Percentiles rank a stretch among this genome's conserved stretches.
Evolutionary conservation across 2,113 vertebrate genomes (phyloP).

Genomic region (Meleagris gallopavo): DNA sequence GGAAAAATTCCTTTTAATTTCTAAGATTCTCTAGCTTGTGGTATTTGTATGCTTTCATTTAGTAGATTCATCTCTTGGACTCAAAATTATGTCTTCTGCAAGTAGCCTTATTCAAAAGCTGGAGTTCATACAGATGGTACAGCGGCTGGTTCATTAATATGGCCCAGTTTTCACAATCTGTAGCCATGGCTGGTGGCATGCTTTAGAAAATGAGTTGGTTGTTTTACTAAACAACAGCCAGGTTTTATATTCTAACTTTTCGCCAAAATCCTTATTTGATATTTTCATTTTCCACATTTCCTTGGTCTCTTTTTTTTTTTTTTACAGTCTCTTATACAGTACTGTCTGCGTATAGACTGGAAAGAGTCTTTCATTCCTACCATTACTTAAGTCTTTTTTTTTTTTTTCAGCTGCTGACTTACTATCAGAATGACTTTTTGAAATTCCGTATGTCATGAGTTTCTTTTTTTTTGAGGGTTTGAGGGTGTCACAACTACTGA

Average conservation of each 20-base stretch:
- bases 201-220: not conserved
- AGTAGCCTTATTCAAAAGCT: not conserved
- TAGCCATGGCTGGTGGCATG: not conserved
- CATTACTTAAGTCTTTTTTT: not conserved
- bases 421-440: not conserved
- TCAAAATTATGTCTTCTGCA: not conserved
- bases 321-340: not conserved
- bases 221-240: not conserved
- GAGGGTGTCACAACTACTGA: not conserved
- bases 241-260: not conserved
- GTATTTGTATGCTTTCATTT: not conserved
- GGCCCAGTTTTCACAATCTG: not conserved
- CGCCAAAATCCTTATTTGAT: not conserved
- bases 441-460: not conserved
- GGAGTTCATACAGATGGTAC: accelerated
- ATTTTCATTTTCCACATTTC: not conserved
- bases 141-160: not conserved
- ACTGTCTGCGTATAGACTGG: not conserved
- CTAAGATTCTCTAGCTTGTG: not conserved
- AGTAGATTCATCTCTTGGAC: not conserved
- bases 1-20: not conserved
- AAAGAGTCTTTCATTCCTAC: not conserved
- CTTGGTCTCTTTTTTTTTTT: not conserved
- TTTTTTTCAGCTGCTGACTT: not conserved
- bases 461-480: not conserved